Conservation (phyloP, 1,140 invertebrate genomes). For the Scaptomyza pallida region DNA sequence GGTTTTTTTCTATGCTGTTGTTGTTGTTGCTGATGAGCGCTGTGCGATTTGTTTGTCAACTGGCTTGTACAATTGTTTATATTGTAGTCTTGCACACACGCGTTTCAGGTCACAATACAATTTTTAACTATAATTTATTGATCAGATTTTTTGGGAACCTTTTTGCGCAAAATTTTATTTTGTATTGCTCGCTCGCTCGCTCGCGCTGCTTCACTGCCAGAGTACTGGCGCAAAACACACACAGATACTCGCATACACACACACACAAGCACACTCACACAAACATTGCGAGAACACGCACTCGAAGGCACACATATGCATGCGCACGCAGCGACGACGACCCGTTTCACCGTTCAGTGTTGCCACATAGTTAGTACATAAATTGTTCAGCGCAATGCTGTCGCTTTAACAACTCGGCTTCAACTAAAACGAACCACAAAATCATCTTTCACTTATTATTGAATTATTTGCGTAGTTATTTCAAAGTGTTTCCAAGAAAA, state of each 20-base stretch:
- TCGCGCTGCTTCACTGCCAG: slow-evolving; percentile 43
- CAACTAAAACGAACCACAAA: neutral
- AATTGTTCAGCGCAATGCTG: neutral
- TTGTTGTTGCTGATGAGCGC: slow-evolving; percentile 32
- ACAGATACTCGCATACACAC: slow-evolving; percentile 27
- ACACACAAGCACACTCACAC: no score
- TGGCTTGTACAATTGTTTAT: slow-evolving; percentile 23
- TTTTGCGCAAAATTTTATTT: slow-evolving; percentile 55
- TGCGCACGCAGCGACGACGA: slow-evolving; percentile 44
- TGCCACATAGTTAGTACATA: slow-evolving; percentile 22
- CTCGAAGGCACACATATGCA: slow-evolving; percentile 32
- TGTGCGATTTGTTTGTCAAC: slow-evolving; percentile 30
- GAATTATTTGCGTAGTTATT: neutral
- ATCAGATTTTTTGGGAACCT: slow-evolving; percentile 32
- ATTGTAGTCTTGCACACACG: slow-evolving; percentile 18
- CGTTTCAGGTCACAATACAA: slow-evolving; percentile 40
- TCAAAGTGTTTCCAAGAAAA: neutral
- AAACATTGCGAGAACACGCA: slow-evolving; percentile 20
- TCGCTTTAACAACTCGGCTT: neutral
- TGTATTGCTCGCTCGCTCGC: slow-evolving; percentile 60
- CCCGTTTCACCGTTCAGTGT: slow-evolving; percentile 26
- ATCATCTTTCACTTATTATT: neutral
- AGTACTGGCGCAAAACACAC: slow-evolving; percentile 35
- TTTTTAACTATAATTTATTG: slow-evolving; percentile 47
- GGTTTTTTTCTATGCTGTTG: slow-evolving; percentile 21